Base-by-base conservation (phyloP, 2,888 invertebrate genomes). In the Eubasilissa splendida region DNA sequence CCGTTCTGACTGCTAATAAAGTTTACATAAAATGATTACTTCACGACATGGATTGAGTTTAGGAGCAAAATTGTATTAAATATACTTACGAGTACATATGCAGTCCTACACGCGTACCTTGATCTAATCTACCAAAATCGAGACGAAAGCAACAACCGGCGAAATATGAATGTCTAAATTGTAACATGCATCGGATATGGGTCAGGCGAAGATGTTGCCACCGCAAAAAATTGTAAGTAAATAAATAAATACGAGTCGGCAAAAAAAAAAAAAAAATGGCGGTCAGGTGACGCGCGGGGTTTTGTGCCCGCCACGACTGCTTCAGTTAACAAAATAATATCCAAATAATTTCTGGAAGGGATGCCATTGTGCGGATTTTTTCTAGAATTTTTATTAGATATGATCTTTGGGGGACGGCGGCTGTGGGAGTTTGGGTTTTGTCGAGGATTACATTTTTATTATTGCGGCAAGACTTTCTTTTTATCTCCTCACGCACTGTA, bases 211-310 rank as follows among this genome's bases (percentile, higher is more conserved):
- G 79, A 79, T 79, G 63, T 75, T 79, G 79, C 66, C 74, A 66
- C 74, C 12, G 31, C 54, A 58, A 56, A 79, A 79, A 79, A 79
- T 56, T 50, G 53, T 70, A 11, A 63, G 74, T 79, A 73, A 63
- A 74, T 66, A 74, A 79, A 79, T 79, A 79, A 79, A 79, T 63
- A 65, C 14, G 68, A 66, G 14, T 50, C 54, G 60, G 12, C 10
- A n/a, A 79, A 79, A 79, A 79, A 79, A 79, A n/a, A 79, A 79
- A 79, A 79, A 79, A 79, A 74, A 65, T 65, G 66, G 58, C 76
- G 42, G 76, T 65, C 76, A 66, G 76, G 54, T 79, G 74, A 74
- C 79, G 79, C 54, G 53, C 10, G 71, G 42, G 78, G 22, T 59
- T 63, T 79, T 74, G 66, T 58, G 42, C 10, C 31, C 31, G 50